Conservation (phyloP, 2,797 vertebrate species). For the Pithecia hirsuta region DNA sequence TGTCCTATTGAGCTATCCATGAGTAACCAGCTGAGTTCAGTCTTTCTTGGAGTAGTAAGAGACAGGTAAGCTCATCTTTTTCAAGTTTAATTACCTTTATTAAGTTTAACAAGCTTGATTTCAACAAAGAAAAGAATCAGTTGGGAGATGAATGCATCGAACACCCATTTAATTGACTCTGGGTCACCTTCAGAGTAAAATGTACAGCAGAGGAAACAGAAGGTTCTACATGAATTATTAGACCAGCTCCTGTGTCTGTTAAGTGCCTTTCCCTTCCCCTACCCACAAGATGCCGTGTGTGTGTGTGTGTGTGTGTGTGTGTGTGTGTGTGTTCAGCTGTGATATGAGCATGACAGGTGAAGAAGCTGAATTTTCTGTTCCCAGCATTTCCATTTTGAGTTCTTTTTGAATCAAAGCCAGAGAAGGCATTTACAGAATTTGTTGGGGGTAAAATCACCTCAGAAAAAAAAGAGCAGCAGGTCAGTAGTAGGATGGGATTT, state of each 20-base stretch:
- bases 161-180: not conserved
- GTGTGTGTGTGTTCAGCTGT: not conserved
- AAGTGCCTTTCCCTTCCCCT: not conserved
- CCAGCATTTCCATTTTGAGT: not conserved
- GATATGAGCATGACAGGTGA: not conserved
- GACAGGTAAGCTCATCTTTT: not conserved
- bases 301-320: not conserved
- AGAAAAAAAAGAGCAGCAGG: conserved; percentile 18
- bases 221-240: not conserved
- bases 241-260: not conserved
- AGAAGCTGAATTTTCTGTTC: conserved; percentile 32
- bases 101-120: conserved; percentile 39
- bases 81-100: not conserved
- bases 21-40: not conserved
- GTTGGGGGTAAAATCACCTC: not conserved
- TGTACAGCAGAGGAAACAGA: not conserved
- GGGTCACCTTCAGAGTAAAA: not conserved
- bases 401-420: conserved; percentile 48
- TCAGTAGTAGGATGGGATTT: not conserved
- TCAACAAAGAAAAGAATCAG: conserved; percentile 13
- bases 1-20: not conserved
- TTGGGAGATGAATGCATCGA: not conserved
- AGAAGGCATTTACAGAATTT: conserved; percentile 31
- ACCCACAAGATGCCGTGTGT: not conserved
- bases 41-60: not conserved